Evolutionary conservation across 2,888 invertebrate species (phyloP), one percentile per base, ranked within the genome.

Genomic region (Furcula furcula): DNA sequence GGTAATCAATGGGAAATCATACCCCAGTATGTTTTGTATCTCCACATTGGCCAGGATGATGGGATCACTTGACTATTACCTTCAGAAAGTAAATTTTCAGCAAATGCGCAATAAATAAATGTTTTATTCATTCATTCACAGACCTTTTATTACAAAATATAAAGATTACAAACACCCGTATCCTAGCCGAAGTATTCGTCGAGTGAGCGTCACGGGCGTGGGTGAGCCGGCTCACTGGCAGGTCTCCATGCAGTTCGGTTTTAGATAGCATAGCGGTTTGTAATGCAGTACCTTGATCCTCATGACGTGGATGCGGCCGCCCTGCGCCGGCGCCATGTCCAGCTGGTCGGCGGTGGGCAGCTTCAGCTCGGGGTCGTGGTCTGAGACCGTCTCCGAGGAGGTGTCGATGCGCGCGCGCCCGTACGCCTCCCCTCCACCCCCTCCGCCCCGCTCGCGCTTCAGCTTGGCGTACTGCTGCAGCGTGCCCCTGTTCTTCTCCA

Each of bases 251-350:
- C 10, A 11, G 10, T 7, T 11, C 23, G 10, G 15, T 3, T 7
- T 23, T 6, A 11, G 22, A 2, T 11, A 12, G 23, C 19, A 40
- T n/a, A 31, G 18, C 11, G 19, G 7, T 4, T 29, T 15, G 9
- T 10, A 18, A 5, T 29, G 4, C n/a, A 4, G 13, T 44, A 76
- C 79, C 63, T 66, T 68, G 0, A 48, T 2, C 11, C 79, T 53
- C 34, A 70, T 36, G 2, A 34, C 10, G 21, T 67, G 50, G 1
- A 80, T 26, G 10, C 50, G 40, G 0, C 53, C 60, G 1, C 80
- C 80, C 7, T 41, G 54, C 0, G 79, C 82, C 0, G 76, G 69
- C 7, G 75, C 63, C 81, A 80, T 73, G 56, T 82, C 81, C 10
- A 81, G 50, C 42, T 63, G 38, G 5, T 55, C 47, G 1, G 56